Evolutionary conservation across 2,888 invertebrate genomes (phyloP).

Genomic region (Drosophila algonquin): DNA sequence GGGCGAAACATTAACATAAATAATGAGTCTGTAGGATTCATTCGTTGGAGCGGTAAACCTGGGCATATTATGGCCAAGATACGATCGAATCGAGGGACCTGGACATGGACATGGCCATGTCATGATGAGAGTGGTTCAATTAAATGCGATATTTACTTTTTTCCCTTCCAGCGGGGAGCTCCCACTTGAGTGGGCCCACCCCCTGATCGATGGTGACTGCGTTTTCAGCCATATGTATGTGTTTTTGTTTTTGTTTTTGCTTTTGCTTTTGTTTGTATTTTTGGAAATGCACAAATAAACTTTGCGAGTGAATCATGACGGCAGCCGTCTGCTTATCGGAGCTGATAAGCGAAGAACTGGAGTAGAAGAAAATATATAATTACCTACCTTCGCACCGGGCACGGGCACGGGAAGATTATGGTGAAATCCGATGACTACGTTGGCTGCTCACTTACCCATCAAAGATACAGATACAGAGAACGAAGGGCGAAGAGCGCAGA

Average conservation of each 20-base stretch:
- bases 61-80: constrained; percentile 25
- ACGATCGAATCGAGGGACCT: constrained; percentile 28
- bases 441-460: background rate
- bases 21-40: constrained; percentile 17
- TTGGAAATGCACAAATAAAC: constrained; percentile 14
- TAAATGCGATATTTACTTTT: constrained; percentile 16
- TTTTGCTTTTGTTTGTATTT: constrained; percentile 8
- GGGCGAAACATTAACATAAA: constrained; percentile 33
- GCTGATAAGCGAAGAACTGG: constrained; percentile 12
- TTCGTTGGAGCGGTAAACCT: constrained; percentile 24
- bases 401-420: constrained; percentile 11
- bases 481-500: background rate
- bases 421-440: constrained; percentile 1
- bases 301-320: constrained; percentile 19
- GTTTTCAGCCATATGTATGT: background rate
- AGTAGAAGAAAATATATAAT: constrained; percentile 11
- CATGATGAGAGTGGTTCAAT: constrained; percentile 21
- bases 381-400: constrained; percentile 17
- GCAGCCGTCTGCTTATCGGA: constrained; percentile 17
- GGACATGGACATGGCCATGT: constrained; percentile 20
- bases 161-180: background rate
- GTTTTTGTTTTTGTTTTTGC: too few relatives aligned
- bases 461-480: background rate
- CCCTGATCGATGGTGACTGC: background rate
- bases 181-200: too few relatives aligned